These are phyloP conservation scores for Eilema caniola DNA, from an alignment of 2,888 invertebrate genomes.

Conservation along the genomic window DNA sequence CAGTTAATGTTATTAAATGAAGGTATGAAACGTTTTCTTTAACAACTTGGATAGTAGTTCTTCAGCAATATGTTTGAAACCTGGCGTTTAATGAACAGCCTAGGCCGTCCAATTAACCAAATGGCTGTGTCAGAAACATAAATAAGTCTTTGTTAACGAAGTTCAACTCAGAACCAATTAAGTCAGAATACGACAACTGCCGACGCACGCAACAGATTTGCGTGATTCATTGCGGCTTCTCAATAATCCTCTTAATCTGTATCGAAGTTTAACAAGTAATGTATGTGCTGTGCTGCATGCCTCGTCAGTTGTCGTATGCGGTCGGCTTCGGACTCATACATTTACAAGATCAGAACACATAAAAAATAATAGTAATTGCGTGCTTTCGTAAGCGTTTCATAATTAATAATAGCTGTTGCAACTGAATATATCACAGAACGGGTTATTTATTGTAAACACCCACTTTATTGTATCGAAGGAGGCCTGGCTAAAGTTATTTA, in stretches of 20 bases:
- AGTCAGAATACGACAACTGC: no score
- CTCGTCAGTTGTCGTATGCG: no score
- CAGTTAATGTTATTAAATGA: no score
- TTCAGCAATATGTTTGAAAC: not conserved
- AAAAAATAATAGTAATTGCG: not conserved
- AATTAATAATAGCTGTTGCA: slow-evolving; percentile 4
- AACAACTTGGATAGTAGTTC: no score
- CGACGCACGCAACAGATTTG: no score
- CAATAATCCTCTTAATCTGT: no score
- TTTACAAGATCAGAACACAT: not conserved
- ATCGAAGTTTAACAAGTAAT: no score
- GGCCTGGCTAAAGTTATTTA: slow-evolving; percentile 6
- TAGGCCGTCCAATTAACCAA: not conserved
- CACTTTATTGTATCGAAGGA: slow-evolving; percentile 25
- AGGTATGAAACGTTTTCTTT: no score
- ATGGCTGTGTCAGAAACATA: not conserved
- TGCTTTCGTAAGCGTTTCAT: not conserved
- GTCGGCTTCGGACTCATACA: no score
- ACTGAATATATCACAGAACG: slow-evolving; percentile 19
- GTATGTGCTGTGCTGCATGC: no score
- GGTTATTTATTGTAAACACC: slow-evolving; percentile 31
- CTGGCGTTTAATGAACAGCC: not conserved
- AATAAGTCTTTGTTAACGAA: not conserved
- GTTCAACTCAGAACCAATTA: not conserved
- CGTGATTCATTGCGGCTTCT: no score